Conservation (phyloP, 2,113 vertebrate genomes). For the Corydoras maculifer region DNA sequence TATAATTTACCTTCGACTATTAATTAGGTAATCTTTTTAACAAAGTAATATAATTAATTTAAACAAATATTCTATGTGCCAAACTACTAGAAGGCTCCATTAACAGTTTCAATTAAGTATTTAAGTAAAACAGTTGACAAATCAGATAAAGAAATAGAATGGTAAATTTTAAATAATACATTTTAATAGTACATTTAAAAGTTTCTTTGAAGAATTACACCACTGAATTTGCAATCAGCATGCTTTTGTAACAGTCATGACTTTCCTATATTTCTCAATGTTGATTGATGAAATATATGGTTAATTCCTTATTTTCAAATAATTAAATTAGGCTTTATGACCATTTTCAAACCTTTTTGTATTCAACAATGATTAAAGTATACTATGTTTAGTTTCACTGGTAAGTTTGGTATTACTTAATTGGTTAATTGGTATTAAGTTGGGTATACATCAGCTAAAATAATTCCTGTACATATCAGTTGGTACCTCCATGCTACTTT, state of each 20-base stretch:
- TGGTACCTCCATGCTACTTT: slow-evolving; percentile 47
- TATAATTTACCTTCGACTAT: too few relatives aligned
- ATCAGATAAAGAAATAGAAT: too few relatives aligned
- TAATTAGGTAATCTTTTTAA: not conserved
- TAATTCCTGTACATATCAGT: not conserved
- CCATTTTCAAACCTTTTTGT: not conserved
- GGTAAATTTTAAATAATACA: too few relatives aligned
- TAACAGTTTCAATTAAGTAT: too few relatives aligned
- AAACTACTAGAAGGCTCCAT: too few relatives aligned
- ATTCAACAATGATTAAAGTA: not conserved
- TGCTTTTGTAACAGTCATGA: not conserved
- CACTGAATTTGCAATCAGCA: not conserved
- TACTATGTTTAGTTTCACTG: not conserved
- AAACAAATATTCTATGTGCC: too few relatives aligned
- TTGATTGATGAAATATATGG: not conserved
- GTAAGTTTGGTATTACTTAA: too few relatives aligned
- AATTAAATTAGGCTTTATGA: not conserved
- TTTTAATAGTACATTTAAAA: not conserved
- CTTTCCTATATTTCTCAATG: not conserved
- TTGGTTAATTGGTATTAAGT: too few relatives aligned
- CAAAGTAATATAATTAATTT: too few relatives aligned
- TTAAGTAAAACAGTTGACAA: too few relatives aligned
- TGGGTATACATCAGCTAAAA: not conserved
- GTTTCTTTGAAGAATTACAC: not conserved
- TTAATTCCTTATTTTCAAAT: not conserved